Conservation (phyloP, 1,140 invertebrate species). For the Battus philenor region DNA sequence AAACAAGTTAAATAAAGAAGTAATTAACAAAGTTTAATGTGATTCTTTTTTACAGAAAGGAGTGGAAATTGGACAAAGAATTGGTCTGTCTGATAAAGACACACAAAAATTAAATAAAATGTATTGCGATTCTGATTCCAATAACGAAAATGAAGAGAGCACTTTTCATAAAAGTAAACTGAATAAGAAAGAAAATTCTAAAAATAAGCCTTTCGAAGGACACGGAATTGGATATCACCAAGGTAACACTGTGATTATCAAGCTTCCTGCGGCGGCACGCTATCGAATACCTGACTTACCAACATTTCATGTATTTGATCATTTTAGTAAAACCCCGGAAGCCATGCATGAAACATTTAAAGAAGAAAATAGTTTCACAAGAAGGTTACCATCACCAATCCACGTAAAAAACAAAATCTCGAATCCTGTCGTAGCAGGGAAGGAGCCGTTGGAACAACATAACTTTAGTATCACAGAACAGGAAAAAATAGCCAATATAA, state of each 20-base stretch:
- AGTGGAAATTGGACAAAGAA: constrained; percentile 78
- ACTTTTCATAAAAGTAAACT: constrained; percentile 23
- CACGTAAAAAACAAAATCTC: constrained; percentile 15
- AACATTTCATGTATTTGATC: constrained; percentile 54
- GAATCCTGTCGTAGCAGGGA: background rate
- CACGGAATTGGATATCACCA: constrained; percentile 67
- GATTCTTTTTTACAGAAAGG: constrained; percentile 43
- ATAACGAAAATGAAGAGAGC: constrained; percentile 23
- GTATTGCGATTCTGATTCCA: constrained; percentile 73
- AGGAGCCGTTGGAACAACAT: background rate
- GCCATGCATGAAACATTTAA: constrained; percentile 33
- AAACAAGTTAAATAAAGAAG: too few relatives aligned
- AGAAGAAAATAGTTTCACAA: constrained; percentile 37
- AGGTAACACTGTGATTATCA: constrained; percentile 68
- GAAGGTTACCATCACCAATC: constrained; percentile 33
- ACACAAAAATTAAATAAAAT: constrained; percentile 80
- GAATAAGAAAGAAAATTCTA: constrained; percentile 40
- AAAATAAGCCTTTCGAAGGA: constrained; percentile 62
- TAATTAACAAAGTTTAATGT: too few relatives aligned
- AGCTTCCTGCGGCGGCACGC: constrained; percentile 49
- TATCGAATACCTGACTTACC: constrained; percentile 41
- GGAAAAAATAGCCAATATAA: background rate
- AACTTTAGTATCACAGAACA: background rate
- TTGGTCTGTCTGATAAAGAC: constrained; percentile 81
- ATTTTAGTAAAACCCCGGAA: constrained; percentile 66